phyloP scores from a whole-genome alignment of 2,797 vertebrate species.

The Alfaro cultratus region DNA sequence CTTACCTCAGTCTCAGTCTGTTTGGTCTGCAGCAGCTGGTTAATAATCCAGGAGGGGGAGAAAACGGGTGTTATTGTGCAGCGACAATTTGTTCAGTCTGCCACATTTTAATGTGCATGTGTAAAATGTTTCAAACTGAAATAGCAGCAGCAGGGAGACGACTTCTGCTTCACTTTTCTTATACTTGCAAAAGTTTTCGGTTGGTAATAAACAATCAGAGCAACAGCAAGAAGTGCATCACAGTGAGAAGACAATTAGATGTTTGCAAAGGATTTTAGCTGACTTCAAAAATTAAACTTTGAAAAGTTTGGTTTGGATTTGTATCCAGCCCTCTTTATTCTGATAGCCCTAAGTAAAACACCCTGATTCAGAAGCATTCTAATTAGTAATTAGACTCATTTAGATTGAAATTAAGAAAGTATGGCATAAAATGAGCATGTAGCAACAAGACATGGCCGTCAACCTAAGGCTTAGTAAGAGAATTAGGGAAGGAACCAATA shows the following conservation, averaged over 20 bases:
- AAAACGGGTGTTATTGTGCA: neutral
- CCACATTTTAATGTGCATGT: slow-evolving; percentile 16
- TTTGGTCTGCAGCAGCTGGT: slow-evolving; percentile 51
- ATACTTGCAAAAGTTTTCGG: slow-evolving; percentile 41
- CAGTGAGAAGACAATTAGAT: neutral
- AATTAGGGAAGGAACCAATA: neutral
- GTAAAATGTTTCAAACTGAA: slow-evolving; percentile 18
- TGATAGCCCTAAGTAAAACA: neutral
- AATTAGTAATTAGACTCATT: neutral
- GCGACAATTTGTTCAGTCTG: slow-evolving; percentile 32
- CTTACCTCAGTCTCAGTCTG: slow-evolving; percentile 33
- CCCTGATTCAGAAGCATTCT: neutral
- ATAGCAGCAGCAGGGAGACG: neutral
- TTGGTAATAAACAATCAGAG: slow-evolving; percentile 28
- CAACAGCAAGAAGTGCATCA: neutral
- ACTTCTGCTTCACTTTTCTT: slow-evolving; percentile 10
- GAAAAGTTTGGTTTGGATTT: neutral
- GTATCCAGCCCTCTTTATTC: neutral
- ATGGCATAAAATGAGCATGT: neutral
- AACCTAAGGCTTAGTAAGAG: neutral
- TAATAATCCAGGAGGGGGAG: slow-evolving; percentile 16
- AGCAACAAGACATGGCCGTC: neutral
- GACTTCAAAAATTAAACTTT: slow-evolving; percentile 2
- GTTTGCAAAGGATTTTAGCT: slow-evolving; percentile 40
- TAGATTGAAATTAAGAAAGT: neutral